Evolutionary conservation across 2,113 vertebrate genomes (phyloP).

Genomic region (Bufo bufo): DNA sequence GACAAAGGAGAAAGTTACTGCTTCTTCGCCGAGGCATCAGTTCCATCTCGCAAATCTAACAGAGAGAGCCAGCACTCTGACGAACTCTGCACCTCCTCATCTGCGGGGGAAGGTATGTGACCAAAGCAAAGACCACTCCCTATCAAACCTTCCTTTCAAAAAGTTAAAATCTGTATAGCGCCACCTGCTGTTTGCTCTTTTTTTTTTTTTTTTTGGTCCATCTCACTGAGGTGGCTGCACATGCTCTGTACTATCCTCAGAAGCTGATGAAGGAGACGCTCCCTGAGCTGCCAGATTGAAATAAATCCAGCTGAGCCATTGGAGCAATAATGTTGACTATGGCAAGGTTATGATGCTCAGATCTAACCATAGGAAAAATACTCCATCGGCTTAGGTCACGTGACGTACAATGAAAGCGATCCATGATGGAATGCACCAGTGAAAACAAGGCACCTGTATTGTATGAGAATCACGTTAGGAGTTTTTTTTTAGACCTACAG

Average conservation of each 20-base stretch:
- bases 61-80: conserved; percentile 75
- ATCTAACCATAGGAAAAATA: neutral
- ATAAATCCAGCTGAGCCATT: too few species aligned
- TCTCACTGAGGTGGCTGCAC: too few species aligned
- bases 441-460: neutral
- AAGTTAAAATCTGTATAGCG: neutral
- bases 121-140: neutral
- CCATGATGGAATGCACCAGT: neutral
- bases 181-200: too few species aligned
- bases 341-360: neutral
- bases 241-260: too few species aligned
- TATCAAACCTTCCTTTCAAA: neutral
- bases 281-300: too few species aligned
- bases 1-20: conserved; percentile 83
- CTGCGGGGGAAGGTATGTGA: conserved; percentile 62
- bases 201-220: too few species aligned
- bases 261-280: too few species aligned
- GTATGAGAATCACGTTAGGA: neutral
- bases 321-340: neutral
- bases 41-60: conserved; percentile 72
- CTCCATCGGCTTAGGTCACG: neutral
- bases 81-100: conserved; percentile 68
- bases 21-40: conserved; percentile 78
- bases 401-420: neutral
- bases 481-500: neutral